Percentiles rank a stretch among this genome's conserved stretches.
Conservation (phyloP, 2,888 invertebrate species). For the Ophion costatus region DNA sequence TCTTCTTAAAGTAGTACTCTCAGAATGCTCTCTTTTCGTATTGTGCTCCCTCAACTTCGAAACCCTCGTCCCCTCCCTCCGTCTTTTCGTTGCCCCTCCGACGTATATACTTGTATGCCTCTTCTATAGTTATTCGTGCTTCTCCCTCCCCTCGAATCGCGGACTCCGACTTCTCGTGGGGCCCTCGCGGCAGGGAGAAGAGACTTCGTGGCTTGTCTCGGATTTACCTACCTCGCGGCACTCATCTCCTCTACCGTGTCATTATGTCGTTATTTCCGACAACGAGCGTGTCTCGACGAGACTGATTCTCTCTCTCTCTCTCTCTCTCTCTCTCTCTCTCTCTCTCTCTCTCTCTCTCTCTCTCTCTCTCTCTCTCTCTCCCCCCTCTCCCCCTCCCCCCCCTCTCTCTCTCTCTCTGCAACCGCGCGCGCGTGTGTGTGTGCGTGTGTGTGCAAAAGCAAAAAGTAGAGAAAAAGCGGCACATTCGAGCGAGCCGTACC, state of each 20-base stretch:
- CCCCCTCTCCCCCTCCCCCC: too few relatives aligned
- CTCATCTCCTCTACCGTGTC: slow-evolving; percentile 82
- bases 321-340: slow-evolving; percentile 5
- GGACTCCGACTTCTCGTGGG: slow-evolving; percentile 34
- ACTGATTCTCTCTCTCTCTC: slow-evolving; percentile 43
- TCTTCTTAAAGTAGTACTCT: too few relatives aligned
- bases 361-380: not conserved
- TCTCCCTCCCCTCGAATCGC: slow-evolving; percentile 49
- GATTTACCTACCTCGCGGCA: slow-evolving; percentile 81
- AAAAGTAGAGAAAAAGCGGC: too few relatives aligned
- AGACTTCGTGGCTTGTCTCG: slow-evolving; percentile 68
- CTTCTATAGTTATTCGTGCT: slow-evolving; percentile 14
- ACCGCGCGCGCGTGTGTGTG: too few relatives aligned
- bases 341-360: not conserved
- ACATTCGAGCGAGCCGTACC: too few relatives aligned
- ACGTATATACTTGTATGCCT: slow-evolving; percentile 42
- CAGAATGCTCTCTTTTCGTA: too few relatives aligned
- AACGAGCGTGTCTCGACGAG: slow-evolving; percentile 81
- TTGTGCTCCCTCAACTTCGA: not conserved
- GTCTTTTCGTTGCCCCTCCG: slow-evolving; percentile 6
- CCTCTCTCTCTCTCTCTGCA: too few relatives aligned
- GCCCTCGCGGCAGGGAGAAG: slow-evolving; percentile 11
- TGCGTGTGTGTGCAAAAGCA: too few relatives aligned
- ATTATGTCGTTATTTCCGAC: slow-evolving; percentile 83
- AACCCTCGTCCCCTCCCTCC: not conserved